Percentiles rank a stretch among this genome's conserved stretches.
phyloP scores from a whole-genome alignment of 2,888 invertebrate species.

The Pedicia rivosa region DNA sequence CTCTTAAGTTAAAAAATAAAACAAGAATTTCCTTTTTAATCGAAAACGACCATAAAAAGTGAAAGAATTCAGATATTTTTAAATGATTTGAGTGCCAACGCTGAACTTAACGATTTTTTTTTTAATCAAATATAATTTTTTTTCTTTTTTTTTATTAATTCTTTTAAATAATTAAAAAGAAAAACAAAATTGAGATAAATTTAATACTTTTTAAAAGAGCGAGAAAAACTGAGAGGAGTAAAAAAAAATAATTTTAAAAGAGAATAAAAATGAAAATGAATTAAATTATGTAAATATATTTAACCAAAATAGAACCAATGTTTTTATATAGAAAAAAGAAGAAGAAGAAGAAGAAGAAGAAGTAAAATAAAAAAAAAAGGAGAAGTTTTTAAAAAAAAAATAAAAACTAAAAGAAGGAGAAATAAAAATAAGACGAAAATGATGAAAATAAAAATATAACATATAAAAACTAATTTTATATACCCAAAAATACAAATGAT shows the following conservation, averaged over 20 bases:
- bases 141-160: not conserved
- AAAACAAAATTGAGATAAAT: not conserved
- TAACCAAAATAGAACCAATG: no score
- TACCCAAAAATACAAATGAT: slow-evolving; percentile 6
- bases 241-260: no score
- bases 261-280: not conserved
- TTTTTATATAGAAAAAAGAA: no score
- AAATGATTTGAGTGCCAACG: no score
- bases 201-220: not conserved
- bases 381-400: no score
- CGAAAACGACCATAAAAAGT: slow-evolving; percentile 9
- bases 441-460: no score
- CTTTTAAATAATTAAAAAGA: not conserved
- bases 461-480: not conserved
- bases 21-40: slow-evolving; percentile 9
- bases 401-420: no score
- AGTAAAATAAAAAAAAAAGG: no score
- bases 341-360: no score
- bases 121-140: not conserved
- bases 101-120: not conserved
- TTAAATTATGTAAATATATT: not conserved
- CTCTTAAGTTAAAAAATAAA: slow-evolving; percentile 12
- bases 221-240: no score
- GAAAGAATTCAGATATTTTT: no score
- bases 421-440: no score